Base-by-base conservation (phyloP, 2,113 vertebrate species). In the Spea bombifrons region DNA sequence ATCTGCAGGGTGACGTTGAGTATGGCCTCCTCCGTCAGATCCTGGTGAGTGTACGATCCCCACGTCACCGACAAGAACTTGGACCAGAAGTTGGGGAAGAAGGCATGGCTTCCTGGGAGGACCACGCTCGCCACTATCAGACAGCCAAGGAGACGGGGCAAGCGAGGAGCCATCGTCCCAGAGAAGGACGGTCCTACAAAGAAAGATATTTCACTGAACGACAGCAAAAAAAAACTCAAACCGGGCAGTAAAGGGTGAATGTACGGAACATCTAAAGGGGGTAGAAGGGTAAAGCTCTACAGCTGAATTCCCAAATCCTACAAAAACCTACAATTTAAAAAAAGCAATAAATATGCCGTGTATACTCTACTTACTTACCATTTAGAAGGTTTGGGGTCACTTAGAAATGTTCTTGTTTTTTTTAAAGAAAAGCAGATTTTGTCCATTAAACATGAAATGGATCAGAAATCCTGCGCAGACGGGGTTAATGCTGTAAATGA, bases 61-160 rank as follows among this genome's bases (percentile, higher is more conserved):
- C 89, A 94, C 55, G 93, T 92, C 43, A 94, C 82, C 7, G 92
- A 87, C 55, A 95, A 83, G 43, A 92, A 81, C 43, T 84, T 84
- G 59, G 94, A 94, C 94, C 94, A 95, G 83, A 94, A 89, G 84
- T 94, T 92, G 43, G 95, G 94, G 49, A 96, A 92, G 86, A 96
- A 96, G 64, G 89, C 86, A 9, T 49, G 84, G 82, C 63, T 13
- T 64, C 77, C 52, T 13, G 76, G 49, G 53, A 68, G 16, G 50
- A 66, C 53, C 72, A 7, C 78, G 5, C 0, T 78, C 49, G 52
- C 30, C 8, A 66, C 12, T 16, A 81, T 67, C 63, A 85, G 78
- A 71, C 86, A 59, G 57, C 13, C 7, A 15, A 88, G 83, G 30
- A 82, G 68, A 15, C 50, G 65, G 61, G 80, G 57, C 17, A 12